A percentile compares a stretch with the other conserved stretches of the same genome.
These are phyloP conservation scores for Phthorimaea operculella DNA, from an alignment of 1,140 invertebrate genomes.

Conservation along the genomic window DNA sequence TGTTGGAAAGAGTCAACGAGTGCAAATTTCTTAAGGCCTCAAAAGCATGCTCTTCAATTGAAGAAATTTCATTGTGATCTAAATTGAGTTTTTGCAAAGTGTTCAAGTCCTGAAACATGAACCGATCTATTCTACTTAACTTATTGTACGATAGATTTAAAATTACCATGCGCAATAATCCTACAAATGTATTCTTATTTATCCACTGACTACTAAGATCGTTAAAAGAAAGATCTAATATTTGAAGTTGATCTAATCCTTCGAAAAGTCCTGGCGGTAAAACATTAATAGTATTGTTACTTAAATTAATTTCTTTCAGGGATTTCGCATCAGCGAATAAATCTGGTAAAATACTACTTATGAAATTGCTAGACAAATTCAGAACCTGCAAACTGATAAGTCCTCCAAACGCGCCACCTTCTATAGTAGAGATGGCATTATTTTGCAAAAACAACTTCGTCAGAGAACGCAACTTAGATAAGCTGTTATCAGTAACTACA, in stretches of 20 bases:
- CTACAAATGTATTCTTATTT: conserved; percentile 80
- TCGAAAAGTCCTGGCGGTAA: conserved; percentile 81
- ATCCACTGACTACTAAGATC: conserved; percentile 83
- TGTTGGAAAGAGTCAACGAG: conserved; percentile 79
- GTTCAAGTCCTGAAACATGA: conserved; percentile 79
- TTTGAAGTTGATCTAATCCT: conserved; percentile 78
- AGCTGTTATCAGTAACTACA: conserved; percentile 73
- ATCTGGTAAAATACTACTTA: conserved; percentile 79
- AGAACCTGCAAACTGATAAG: conserved; percentile 74
- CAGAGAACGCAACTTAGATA: conserved; percentile 75
- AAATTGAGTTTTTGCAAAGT: conserved; percentile 82
- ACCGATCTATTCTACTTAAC: conserved; percentile 75
- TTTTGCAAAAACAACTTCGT: conserved; percentile 76
- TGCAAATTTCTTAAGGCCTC: conserved; percentile 79
- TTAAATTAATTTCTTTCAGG: conserved; percentile 77
- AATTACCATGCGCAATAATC: conserved; percentile 76
- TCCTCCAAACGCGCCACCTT: conserved; percentile 77
- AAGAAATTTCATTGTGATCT: conserved; percentile 79
- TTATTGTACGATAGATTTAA: conserved; percentile 82
- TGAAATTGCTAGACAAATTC: conserved; percentile 81
- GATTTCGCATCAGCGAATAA: conserved; percentile 76
- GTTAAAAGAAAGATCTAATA: conserved; percentile 82
- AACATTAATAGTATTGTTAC: conserved; percentile 83
- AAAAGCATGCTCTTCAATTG: conserved; percentile 80
- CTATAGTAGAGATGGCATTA: conserved; percentile 78